phyloP scores from a whole-genome alignment of 2,888 invertebrate species.

The Macropis europaea region DNA sequence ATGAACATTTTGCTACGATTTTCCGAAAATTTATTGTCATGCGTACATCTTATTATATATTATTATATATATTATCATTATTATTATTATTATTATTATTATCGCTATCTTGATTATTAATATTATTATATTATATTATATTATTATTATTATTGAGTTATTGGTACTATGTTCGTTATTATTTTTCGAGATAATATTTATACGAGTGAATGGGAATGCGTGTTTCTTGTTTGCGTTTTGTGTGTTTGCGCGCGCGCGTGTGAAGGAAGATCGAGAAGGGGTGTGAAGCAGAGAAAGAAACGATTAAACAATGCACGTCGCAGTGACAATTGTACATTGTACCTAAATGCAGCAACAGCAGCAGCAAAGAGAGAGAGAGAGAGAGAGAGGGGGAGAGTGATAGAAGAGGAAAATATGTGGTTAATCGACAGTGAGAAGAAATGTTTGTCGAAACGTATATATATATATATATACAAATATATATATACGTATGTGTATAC shows the following conservation, averaged over 20 bases:
- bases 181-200: slow-evolving; percentile 56
- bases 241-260: slow-evolving; percentile 15
- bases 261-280: neutral
- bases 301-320: slow-evolving; percentile 30
- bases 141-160: slow-evolving; percentile 51
- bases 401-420: neutral
- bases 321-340: slow-evolving; percentile 58
- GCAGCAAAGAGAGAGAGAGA: neutral
- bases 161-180: slow-evolving; percentile 46
- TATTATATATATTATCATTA: slow-evolving; percentile 32
- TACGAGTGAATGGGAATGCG: slow-evolving; percentile 16
- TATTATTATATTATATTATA: slow-evolving; percentile 44
- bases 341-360: slow-evolving; percentile 47
- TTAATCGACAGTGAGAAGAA: slow-evolving; percentile 13
- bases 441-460: slow-evolving; percentile 25
- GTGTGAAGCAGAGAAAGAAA: neutral
- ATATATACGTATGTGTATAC: slow-evolving; percentile 34
- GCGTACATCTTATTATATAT: neutral
- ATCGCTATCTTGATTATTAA: slow-evolving; percentile 30
- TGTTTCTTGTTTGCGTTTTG: neutral
- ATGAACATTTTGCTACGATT: slow-evolving; percentile 36
- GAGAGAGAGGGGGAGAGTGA: too few species aligned
- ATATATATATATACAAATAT: slow-evolving; percentile 14
- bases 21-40: slow-evolving; percentile 21
- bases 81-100: slow-evolving; percentile 37